phyloP scores from a whole-genome alignment of 2,888 invertebrate genomes.

The Bombylius discolor region DNA sequence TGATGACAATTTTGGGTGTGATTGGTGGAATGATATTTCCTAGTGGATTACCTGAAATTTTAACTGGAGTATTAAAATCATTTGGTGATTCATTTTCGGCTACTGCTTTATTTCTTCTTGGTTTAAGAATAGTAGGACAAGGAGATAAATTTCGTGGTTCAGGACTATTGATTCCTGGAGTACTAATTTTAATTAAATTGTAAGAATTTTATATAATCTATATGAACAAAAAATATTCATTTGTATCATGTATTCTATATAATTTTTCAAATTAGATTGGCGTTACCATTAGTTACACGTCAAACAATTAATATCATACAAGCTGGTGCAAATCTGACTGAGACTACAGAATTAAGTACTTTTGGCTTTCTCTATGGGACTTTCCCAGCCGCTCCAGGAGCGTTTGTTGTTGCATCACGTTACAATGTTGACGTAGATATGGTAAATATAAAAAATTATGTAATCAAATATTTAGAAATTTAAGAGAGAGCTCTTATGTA shows the following conservation, averaged over 20 bases:
- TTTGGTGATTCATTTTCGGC: conserved; percentile 84
- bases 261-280: conserved; percentile 42
- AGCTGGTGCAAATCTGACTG: conserved; percentile 54
- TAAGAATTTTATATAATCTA: conserved; percentile 37
- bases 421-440: conserved; percentile 77
- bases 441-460: conserved; percentile 45
- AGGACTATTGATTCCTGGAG: conserved; percentile 67
- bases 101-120: conserved; percentile 78
- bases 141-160: conserved; percentile 64
- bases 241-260: not conserved
- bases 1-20: conserved; percentile 88
- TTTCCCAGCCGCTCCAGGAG: conserved; percentile 91
- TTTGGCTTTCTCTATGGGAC: conserved; percentile 94
- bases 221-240: not conserved
- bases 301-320: conserved; percentile 68
- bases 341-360: conserved; percentile 71
- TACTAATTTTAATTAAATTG: conserved; percentile 82
- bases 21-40: conserved; percentile 69
- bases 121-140: conserved; percentile 86
- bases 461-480: no score
- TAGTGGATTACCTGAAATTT: conserved; percentile 59
- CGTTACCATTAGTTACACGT: conserved; percentile 72
- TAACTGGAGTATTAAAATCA: conserved; percentile 63
- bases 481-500: no score
- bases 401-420: conserved; percentile 84